Conservation (phyloP, 2,113 vertebrate genomes). For the Nothocercus nigrocapillus region DNA sequence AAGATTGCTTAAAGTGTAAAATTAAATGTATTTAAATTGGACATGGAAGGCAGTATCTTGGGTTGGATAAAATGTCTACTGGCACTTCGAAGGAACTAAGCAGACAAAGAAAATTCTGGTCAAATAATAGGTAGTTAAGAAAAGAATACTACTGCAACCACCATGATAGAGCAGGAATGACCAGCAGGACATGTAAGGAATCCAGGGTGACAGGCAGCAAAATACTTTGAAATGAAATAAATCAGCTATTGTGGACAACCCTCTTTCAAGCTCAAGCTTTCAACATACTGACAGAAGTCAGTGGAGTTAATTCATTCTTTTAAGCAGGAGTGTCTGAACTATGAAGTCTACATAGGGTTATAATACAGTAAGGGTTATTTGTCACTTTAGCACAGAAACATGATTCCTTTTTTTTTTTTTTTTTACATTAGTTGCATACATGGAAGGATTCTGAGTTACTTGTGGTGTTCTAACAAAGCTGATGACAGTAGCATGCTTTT, state of each 20-base stretch:
- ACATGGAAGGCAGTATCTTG: neutral
- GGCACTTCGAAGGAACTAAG: neutral
- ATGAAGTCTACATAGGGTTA: neutral
- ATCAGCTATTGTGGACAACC: neutral
- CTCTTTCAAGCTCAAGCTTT: neutral
- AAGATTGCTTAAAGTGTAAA: neutral
- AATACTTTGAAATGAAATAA: neutral
- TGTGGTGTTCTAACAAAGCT: neutral
- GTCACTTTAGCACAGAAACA: neutral
- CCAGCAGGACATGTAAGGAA: neutral
- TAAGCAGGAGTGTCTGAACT: neutral
- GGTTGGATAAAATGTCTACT: neutral
- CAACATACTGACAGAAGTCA: neutral
- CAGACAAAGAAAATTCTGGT: neutral
- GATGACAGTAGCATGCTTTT: neutral
- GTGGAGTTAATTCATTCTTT: neutral
- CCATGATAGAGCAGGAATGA: neutral
- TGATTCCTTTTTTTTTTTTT: neutral
- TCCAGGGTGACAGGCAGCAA: neutral
- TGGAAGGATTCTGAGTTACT: neutral
- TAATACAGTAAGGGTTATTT: neutral
- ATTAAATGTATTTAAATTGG: neutral
- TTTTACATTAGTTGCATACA: neutral
- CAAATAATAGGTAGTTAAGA: neutral
- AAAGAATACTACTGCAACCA: neutral